A percentile compares a stretch with the other conserved stretches of the same genome.
phyloP scores from a whole-genome alignment of 2,113 vertebrate genomes.

The Paraplagusia blochii region DNA sequence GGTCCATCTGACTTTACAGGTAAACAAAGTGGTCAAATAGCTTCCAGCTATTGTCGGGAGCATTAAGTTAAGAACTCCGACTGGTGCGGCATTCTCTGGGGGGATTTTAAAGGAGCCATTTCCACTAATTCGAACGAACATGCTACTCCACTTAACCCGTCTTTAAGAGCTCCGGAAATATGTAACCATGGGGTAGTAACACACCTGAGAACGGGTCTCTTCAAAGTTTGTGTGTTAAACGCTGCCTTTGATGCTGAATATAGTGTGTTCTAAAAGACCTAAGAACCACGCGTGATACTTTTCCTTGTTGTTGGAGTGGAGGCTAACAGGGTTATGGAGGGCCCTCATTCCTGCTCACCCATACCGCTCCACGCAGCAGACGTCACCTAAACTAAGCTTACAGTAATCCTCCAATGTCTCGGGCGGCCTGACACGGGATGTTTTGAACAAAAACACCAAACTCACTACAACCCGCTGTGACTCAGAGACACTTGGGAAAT shows the following conservation, averaged over 20 bases:
- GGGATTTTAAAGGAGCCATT: slow-evolving; percentile 49
- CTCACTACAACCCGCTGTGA: slow-evolving; percentile 64
- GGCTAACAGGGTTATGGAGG: slow-evolving; percentile 63
- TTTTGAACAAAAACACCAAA: slow-evolving; percentile 74
- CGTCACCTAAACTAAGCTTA: slow-evolving; percentile 71
- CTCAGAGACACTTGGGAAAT: slow-evolving; percentile 52
- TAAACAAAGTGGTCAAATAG: slow-evolving; percentile 69
- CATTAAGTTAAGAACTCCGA: slow-evolving; percentile 52
- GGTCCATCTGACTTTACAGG: slow-evolving; percentile 68
- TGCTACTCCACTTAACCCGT: slow-evolving; percentile 48
- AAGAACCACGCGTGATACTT: slow-evolving; percentile 64
- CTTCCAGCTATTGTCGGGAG: slow-evolving; percentile 55
- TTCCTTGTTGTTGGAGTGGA: slow-evolving; percentile 50
- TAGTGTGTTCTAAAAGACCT: slow-evolving; percentile 46
- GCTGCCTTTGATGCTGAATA: slow-evolving; percentile 58
- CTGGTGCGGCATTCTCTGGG: slow-evolving; percentile 27
- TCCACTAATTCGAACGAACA: slow-evolving; percentile 35
- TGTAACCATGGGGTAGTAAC: slow-evolving; percentile 48
- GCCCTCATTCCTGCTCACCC: slow-evolving; percentile 60
- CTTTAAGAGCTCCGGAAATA: slow-evolving; percentile 51
- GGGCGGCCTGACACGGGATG: slow-evolving; percentile 66
- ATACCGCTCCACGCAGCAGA: slow-evolving; percentile 21
- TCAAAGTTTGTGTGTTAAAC: slow-evolving; percentile 27
- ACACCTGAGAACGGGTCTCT: slow-evolving; percentile 32
- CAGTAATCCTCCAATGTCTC: slow-evolving; percentile 69